Conservation (phyloP, 2,888 invertebrate genomes). For the Heliconius charithonia region DNA sequence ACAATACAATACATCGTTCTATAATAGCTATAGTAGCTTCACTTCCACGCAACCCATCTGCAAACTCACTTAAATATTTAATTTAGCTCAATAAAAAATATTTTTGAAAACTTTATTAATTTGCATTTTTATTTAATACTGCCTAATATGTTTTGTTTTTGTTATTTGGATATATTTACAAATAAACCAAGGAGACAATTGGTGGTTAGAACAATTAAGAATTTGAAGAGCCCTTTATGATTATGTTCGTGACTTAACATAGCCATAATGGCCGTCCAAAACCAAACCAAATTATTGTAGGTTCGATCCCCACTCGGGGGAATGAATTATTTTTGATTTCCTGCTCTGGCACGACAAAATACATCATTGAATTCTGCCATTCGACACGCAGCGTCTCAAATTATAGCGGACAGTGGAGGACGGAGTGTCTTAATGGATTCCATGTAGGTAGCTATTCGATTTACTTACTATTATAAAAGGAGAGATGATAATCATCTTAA, state of each 20-base stretch:
- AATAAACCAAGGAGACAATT: not conserved
- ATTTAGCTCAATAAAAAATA: not conserved
- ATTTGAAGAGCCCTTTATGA: no score
- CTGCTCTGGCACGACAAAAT: no score
- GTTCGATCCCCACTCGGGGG: no score
- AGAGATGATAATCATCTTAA: not conserved
- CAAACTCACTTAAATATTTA: not conserved
- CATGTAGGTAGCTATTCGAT: not conserved
- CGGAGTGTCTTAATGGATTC: not conserved
- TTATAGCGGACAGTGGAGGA: not conserved
- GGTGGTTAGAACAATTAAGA: not conserved
- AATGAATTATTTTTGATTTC: no score
- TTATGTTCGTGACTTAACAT: no score
- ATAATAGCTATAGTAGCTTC: not conserved
- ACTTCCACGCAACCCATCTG: not conserved
- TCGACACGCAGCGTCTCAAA: no score
- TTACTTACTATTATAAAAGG: not conserved
- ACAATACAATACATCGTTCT: not conserved
- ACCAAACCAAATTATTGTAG: no score
- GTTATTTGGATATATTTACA: not conserved
- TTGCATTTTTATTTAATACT: not conserved
- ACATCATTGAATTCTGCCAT: no score
- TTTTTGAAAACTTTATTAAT: not conserved
- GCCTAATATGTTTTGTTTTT: not conserved
- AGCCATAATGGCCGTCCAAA: no score